These are phyloP conservation scores for Drosophila chauvacae DNA, from an alignment of 1,140 invertebrate species.

Conservation along the genomic window DNA sequence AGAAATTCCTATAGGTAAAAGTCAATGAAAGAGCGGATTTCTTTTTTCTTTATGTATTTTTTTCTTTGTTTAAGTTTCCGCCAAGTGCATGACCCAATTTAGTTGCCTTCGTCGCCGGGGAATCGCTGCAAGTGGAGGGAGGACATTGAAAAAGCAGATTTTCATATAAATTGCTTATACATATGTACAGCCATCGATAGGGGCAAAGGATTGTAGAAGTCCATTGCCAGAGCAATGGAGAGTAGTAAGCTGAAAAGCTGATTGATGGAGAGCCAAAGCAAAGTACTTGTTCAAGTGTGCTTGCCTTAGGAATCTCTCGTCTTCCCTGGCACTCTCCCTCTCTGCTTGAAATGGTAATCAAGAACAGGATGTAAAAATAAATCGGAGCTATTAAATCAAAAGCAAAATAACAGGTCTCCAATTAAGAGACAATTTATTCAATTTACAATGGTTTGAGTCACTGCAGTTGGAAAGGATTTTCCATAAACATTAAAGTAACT, in stretches of 20 bases:
- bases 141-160: slow-evolving; percentile 49
- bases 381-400: not conserved
- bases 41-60: not conserved
- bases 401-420: not conserved
- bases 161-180: slow-evolving; percentile 59
- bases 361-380: not conserved
- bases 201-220: not conserved
- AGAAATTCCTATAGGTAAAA: slow-evolving; percentile 18
- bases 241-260: slow-evolving; percentile 45
- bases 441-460: not conserved
- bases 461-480: not conserved
- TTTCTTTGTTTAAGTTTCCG: slow-evolving; percentile 44
- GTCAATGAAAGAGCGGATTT: slow-evolving; percentile 45
- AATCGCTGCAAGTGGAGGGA: slow-evolving; percentile 10
- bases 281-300: slow-evolving; percentile 12
- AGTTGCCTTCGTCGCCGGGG: slow-evolving; percentile 25
- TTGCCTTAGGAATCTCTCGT: not conserved
- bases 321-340: not conserved
- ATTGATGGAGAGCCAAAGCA: slow-evolving; percentile 41
- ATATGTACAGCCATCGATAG: slow-evolving; percentile 40
- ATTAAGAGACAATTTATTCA: slow-evolving; percentile 6
- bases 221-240: not conserved
- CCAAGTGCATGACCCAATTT: slow-evolving; percentile 53
- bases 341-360: not conserved
- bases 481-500: not conserved